Base-by-base conservation (phyloP, 1,140 invertebrate species). In the Matsumurasca onukii region DNA sequence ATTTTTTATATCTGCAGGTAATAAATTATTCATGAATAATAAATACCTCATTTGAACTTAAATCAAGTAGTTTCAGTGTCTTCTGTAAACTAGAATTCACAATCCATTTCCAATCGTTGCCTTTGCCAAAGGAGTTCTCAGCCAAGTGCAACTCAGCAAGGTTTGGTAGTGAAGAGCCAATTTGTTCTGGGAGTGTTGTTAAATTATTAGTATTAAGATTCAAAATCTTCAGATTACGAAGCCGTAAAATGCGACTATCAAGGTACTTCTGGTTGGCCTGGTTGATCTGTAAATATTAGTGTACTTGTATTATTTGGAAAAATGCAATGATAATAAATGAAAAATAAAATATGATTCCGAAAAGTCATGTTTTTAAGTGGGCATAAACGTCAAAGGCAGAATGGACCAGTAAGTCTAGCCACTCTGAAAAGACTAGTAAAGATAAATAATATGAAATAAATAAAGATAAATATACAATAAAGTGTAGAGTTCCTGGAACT, bases 171-270 rank as follows among this genome's bases (percentile, higher is more conserved):
- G 55, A 59, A 12, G 55, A 76, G 45, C 89, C 91, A 66, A 96
- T 73, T 76, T 91, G 89, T 27, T 84, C 78, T 20, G 93, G 93
- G 29, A 96, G 77, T 72, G 80, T 85, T 62, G 83, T 84, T 39
- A 96, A 82, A 67, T 86, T 81, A 82, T 96, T 97, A 69, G 89
- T 82, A 34, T 86, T 90, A 55, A 94, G 80, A 83, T 96, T 88
- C 66, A 96, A 80, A 45, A 86, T 73, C 70, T 80, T 82, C 24
- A 97, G 80, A 75, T 84, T 84, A 30, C 82, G 82, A 1, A 92
- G 75, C 9, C 80, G 78, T 48, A 90, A 79, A 73, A 92, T 88
- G 72, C 89, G 86, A 73, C 83, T 79, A 73, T 89, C 86, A 67
- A 92, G 85, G 64, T 85, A 86, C 71, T 81, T 84, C 67, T 88